Evolutionary conservation across 2,797 vertebrate genomes (phyloP).

Genomic region (Cuniculus paca): DNA sequence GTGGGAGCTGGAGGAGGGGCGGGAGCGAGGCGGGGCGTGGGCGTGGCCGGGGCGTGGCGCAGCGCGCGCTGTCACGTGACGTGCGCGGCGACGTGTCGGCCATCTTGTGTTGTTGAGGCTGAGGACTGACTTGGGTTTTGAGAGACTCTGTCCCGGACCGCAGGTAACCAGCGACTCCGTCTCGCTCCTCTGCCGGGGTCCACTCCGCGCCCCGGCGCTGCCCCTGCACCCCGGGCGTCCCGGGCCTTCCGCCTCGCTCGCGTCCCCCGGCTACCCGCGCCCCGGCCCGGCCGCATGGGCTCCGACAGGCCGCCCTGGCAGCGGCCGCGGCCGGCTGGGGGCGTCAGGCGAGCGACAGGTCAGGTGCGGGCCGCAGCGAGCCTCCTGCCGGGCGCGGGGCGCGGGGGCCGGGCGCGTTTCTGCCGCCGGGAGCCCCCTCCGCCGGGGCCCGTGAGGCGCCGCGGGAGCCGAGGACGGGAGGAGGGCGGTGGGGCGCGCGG

Average conservation of each 20-base stretch:
- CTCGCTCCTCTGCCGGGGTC: constrained; percentile 8
- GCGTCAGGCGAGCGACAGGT: constrained; percentile 76
- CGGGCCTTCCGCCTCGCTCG: neutral
- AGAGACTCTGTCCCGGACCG: constrained; percentile 88
- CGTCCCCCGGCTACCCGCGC: neutral
- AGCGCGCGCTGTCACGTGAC: constrained; percentile 87
- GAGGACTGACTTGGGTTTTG: constrained; percentile 88
- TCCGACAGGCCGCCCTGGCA: constrained; percentile 70
- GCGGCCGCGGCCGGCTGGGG: constrained; percentile 69
- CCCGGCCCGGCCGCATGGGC: constrained; percentile 75
- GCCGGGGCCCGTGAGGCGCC: neutral
- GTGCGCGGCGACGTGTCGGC: constrained; percentile 90
- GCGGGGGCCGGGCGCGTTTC: neutral
- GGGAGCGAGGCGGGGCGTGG: constrained; percentile 45
- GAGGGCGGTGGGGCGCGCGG: constrained; percentile 64
- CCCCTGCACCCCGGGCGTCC: neutral
- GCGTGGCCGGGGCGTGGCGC: constrained; percentile 85
- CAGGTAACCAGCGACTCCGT: constrained; percentile 86
- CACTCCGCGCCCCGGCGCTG: neutral
- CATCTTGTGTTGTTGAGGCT: constrained; percentile 92
- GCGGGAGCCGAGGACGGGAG: constrained; percentile 31
- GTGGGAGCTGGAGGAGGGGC: constrained; percentile 68
- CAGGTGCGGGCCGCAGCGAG: constrained; percentile 70
- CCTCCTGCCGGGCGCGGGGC: neutral
- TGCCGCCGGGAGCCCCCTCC: neutral